Evolutionary conservation across 2,113 vertebrate genomes (phyloP).

Genomic region (Isichthys henryi): DNA sequence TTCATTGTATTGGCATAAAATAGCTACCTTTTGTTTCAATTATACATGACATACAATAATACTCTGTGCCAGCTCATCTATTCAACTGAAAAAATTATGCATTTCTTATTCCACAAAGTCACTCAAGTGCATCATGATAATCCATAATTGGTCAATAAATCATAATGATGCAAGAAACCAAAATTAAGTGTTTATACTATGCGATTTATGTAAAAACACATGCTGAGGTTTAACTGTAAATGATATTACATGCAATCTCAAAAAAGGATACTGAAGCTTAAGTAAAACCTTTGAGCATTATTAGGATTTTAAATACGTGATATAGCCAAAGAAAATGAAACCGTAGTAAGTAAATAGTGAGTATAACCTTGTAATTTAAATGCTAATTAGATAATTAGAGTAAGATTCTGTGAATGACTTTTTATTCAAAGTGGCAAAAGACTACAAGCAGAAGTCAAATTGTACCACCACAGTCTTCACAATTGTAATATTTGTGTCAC

Average conservation of each 20-base stretch:
- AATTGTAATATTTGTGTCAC: background rate
- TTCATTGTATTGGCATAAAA: background rate
- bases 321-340: background rate
- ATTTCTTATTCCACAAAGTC: background rate
- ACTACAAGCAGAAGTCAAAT: background rate
- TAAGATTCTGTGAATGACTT: background rate
- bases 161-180: background rate
- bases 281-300: background rate
- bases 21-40: background rate
- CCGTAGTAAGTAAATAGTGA: background rate
- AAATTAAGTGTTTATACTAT: background rate
- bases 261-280: background rate
- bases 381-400: background rate
- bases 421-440: background rate
- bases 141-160: background rate
- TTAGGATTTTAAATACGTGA: background rate
- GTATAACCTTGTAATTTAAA: background rate
- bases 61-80: background rate
- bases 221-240: background rate
- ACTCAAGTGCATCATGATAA: slow-evolving; percentile 1
- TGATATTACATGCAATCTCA: background rate
- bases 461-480: background rate
- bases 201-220: background rate
- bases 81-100: background rate
- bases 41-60: background rate